Evolutionary conservation across 2,797 vertebrate species (phyloP).

Genomic region (Rhinoraja longicauda): DNA sequence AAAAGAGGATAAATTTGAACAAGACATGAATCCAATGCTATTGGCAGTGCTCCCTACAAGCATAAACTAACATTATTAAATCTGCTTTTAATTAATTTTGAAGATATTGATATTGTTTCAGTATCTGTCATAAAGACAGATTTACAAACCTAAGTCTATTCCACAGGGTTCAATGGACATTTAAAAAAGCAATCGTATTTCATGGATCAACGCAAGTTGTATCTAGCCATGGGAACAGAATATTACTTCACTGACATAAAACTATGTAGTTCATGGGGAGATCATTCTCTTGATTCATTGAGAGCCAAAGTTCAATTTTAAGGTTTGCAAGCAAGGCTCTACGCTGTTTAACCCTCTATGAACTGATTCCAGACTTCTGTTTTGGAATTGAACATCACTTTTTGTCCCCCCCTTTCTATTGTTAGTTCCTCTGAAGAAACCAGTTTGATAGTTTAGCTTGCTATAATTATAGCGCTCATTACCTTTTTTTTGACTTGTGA

Average conservation of each 20-base stretch:
- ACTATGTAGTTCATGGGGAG: not conserved
- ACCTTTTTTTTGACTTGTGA: not conserved
- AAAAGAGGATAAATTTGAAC: not conserved
- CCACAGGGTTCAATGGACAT: not conserved
- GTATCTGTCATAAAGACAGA: not conserved
- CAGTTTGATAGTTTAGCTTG: not conserved
- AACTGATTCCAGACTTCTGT: not conserved
- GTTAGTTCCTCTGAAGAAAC: not conserved
- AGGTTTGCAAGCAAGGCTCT: not conserved
- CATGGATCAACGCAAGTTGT: not conserved
- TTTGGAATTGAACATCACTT: not conserved
- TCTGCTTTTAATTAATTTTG: not conserved
- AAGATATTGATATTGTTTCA: not conserved
- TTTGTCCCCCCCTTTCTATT: not conserved
- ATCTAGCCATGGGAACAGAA: slow-evolving; percentile 13
- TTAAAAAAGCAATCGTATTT: not conserved
- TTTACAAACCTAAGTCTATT: not conserved
- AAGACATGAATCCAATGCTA: not conserved
- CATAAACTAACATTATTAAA: not conserved
- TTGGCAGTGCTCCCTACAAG: not conserved
- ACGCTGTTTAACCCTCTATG: not conserved
- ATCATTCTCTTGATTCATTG: not conserved
- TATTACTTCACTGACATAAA: not conserved
- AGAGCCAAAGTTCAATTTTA: not conserved
- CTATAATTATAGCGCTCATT: not conserved